These are phyloP conservation scores for Saccostrea glomerata DNA, from an alignment of 1,140 invertebrate species.

Conservation along the genomic window DNA sequence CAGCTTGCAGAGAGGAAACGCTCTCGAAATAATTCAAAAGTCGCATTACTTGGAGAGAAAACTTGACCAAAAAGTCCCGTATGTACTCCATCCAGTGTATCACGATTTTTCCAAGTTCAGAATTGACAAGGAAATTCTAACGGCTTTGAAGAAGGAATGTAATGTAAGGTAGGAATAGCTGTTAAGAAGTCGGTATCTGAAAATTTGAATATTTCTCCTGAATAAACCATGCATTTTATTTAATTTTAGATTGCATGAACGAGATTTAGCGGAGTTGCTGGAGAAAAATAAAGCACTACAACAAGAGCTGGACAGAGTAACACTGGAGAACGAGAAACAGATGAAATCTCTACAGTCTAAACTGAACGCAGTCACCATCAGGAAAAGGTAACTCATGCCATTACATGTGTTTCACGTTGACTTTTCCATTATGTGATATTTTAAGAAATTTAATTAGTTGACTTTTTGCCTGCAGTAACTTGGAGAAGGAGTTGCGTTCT, in stretches of 20 bases:
- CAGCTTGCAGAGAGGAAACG: neutral
- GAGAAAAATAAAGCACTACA: neutral
- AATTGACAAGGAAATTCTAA: neutral
- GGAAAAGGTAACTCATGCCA: neutral
- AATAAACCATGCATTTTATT: neutral
- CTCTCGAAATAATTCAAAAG: constrained; percentile 4
- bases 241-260: neutral
- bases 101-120: neutral
- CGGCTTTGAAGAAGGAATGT: neutral
- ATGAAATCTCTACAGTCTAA: neutral
- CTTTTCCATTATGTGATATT: too few relatives aligned
- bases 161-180: neutral
- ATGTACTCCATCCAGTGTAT: neutral
- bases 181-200: neutral
- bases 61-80: neutral
- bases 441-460: too few relatives aligned
- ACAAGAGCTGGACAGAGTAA: neutral
- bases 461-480: neutral
- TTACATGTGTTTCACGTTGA: too few relatives aligned
- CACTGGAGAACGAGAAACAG: neutral
- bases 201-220: neutral
- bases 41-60: neutral
- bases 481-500: neutral
- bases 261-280: neutral
- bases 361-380: neutral